Conservation (phyloP, 2,113 vertebrate genomes). For the Rhinichthys klamathensis region DNA sequence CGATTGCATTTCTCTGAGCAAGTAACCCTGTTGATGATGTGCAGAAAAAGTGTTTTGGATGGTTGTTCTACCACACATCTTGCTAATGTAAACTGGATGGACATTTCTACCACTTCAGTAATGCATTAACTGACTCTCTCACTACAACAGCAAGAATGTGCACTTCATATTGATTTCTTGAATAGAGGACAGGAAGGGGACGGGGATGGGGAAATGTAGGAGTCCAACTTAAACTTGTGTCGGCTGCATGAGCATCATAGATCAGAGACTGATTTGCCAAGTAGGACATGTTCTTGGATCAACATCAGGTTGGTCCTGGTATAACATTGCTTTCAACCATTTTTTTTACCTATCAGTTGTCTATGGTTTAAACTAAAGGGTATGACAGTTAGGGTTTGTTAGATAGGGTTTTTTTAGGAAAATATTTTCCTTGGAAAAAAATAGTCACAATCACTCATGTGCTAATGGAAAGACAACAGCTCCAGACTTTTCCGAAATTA, state of each 20-base stretch:
- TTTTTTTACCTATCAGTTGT: too few relatives aligned
- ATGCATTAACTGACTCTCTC: constrained; percentile 57
- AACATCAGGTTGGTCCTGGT: not conserved
- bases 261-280: not conserved
- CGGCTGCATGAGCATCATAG: not conserved
- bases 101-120: constrained; percentile 53
- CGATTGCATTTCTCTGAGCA: constrained; percentile 33
- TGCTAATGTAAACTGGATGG: constrained; percentile 52
- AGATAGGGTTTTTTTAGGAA: too few relatives aligned
- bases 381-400: too few relatives aligned
- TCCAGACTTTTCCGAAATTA: too few relatives aligned
- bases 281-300: not conserved
- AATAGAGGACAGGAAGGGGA: not conserved
- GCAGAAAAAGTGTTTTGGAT: constrained; percentile 6
- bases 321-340: not conserved
- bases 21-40: constrained; percentile 14
- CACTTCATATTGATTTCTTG: constrained; percentile 2
- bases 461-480: not conserved
- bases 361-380: too few relatives aligned
- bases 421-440: too few relatives aligned
- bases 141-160: not conserved
- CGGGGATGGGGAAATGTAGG: not conserved
- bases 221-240: not conserved
- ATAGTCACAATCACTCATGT: too few relatives aligned
- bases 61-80: constrained; percentile 29